phyloP scores from a whole-genome alignment of 2,797 vertebrate species.

The Tachyglossus aculeatus region DNA sequence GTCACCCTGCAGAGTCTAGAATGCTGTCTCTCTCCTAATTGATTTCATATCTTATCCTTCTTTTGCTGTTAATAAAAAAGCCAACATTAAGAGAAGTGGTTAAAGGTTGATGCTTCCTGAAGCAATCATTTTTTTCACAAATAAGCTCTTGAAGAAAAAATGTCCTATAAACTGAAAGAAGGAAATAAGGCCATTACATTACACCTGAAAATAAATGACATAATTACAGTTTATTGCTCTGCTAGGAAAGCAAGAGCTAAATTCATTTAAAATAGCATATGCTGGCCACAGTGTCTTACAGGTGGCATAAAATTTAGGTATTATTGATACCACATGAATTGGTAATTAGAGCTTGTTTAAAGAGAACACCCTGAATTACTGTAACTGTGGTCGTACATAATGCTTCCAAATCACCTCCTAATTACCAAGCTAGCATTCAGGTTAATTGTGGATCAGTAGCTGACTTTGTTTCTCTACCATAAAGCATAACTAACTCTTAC shows the following conservation, averaged over 20 bases:
- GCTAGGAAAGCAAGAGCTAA: slow-evolving; percentile 16
- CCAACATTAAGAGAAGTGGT: background rate
- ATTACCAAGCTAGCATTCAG: background rate
- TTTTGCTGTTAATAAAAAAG: background rate
- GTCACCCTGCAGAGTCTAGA: background rate
- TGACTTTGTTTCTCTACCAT: slow-evolving; percentile 6
- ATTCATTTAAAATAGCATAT: slow-evolving; percentile 25
- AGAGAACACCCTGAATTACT: slow-evolving; percentile 16
- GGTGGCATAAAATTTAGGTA: slow-evolving; percentile 25
- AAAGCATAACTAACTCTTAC: background rate
- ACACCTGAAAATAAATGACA: slow-evolving; percentile 13
- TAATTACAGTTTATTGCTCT: slow-evolving; percentile 12
- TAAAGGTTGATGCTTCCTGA: background rate
- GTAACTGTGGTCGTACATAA: slow-evolving; percentile 3
- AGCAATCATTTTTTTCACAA: background rate
- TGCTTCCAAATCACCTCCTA: slow-evolving; percentile 27
- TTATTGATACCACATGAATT: slow-evolving; percentile 4
- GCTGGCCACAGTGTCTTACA: background rate
- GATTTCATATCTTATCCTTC: background rate
- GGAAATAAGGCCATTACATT: background rate
- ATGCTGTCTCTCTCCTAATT: background rate
- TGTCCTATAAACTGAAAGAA: background rate
- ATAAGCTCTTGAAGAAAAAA: background rate
- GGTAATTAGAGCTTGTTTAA: slow-evolving; percentile 37
- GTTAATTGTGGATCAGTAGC: background rate